A percentile compares a stretch with the other conserved stretches of the same genome.
phyloP scores from a whole-genome alignment of 2,797 vertebrate genomes.

The Dicrostonyx torquatus region DNA sequence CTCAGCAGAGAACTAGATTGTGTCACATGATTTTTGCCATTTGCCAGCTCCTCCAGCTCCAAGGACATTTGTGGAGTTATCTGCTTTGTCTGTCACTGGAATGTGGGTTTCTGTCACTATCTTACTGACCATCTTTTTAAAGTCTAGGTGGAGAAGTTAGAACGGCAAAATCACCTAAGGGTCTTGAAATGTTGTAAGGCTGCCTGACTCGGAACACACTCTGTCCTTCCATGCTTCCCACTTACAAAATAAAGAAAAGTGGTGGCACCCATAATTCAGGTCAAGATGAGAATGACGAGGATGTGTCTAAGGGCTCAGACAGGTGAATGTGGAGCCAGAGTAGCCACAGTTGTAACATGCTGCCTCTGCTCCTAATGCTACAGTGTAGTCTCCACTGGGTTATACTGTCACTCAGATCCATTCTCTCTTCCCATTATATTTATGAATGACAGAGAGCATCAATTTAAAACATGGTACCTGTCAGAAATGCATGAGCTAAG shows the following conservation, averaged over 20 bases:
- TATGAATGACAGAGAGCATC: background rate
- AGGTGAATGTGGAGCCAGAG: background rate
- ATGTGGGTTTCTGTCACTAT: background rate
- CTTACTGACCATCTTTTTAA: slow-evolving; percentile 5
- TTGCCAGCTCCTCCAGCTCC: background rate
- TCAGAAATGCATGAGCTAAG: background rate
- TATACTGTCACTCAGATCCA: too few relatives aligned
- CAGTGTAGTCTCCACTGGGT: background rate
- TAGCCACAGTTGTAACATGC: background rate
- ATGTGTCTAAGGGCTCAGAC: background rate
- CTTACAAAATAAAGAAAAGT: slow-evolving; percentile 53
- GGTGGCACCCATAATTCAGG: background rate
- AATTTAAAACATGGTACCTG: background rate
- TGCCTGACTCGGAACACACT: background rate
- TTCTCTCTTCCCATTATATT: background rate
- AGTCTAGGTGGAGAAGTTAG: background rate
- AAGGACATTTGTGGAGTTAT: background rate
- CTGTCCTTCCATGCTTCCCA: background rate
- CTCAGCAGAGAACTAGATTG: background rate
- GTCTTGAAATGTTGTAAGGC: background rate
- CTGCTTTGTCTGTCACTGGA: background rate
- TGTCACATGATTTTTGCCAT: slow-evolving; percentile 2
- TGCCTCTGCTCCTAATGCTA: slow-evolving; percentile 5
- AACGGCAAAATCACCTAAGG: background rate
- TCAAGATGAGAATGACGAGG: background rate